phyloP scores from a whole-genome alignment of 1,140 invertebrate genomes.

The Eueides isabella region DNA sequence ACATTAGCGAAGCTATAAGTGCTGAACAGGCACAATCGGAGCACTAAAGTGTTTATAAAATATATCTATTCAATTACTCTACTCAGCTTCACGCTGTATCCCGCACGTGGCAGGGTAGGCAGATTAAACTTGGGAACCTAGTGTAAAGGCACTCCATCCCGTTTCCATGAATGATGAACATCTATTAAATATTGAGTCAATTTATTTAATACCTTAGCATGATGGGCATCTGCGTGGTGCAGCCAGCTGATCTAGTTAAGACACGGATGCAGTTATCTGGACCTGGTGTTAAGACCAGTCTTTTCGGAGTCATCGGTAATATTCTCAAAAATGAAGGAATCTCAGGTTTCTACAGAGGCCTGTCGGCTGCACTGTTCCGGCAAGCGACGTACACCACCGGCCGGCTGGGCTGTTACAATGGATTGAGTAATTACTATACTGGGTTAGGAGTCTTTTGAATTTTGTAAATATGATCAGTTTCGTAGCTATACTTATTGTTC shows the following conservation, averaged over 20 bases:
- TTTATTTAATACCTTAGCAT: conserved; percentile 86
- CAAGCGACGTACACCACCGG: conserved; percentile 99
- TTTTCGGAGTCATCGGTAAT: conserved; percentile 86
- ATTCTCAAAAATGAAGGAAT: conserved; percentile 95
- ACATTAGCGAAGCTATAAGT: too few species aligned
- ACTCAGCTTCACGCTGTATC: too few species aligned
- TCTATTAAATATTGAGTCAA: too few species aligned
- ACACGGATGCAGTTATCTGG: conserved; percentile 96
- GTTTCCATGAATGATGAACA: too few species aligned
- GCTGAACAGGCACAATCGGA: too few species aligned
- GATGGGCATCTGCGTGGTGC: conserved; percentile 97
- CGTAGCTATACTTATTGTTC: too few species aligned
- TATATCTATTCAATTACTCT: too few species aligned
- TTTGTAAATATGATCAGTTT: neutral
- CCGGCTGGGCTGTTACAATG: conserved; percentile 96
- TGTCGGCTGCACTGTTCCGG: conserved; percentile 92
- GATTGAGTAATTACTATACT: conserved; percentile 91
- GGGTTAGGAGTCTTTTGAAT: conserved; percentile 60
- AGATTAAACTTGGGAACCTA: too few species aligned
- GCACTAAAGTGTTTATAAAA: too few species aligned
- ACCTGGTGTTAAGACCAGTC: conserved; percentile 84
- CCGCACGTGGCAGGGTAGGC: too few species aligned
- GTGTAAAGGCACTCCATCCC: too few species aligned
- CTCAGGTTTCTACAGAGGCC: conserved; percentile 93
- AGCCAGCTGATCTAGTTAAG: conserved; percentile 98